Evolutionary conservation across 2,797 vertebrate genomes (phyloP).

Genomic region (Cossypha niveicapilla): DNA sequence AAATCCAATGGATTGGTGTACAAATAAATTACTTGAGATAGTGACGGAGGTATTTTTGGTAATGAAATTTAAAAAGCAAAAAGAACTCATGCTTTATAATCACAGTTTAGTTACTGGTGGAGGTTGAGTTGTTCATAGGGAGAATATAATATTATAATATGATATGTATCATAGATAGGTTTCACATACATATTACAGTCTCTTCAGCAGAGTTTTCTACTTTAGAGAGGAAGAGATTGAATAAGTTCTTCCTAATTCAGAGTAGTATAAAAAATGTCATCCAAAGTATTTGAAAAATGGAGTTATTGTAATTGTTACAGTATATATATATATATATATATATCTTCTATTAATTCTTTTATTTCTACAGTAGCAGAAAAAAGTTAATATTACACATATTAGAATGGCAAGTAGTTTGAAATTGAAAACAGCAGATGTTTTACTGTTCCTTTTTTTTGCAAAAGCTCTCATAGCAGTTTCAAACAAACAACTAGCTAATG

Average conservation of each 20-base stretch:
- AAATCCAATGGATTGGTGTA: neutral
- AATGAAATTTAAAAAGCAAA: neutral
- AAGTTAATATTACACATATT: neutral
- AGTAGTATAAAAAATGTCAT: neutral
- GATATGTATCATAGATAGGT: neutral
- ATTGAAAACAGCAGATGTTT: neutral
- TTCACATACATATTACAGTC: neutral
- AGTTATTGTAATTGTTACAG: neutral
- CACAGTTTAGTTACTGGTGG: neutral
- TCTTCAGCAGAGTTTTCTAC: neutral
- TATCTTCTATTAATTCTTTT: neutral
- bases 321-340: neutral
- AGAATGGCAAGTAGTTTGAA: neutral
- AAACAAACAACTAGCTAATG: neutral
- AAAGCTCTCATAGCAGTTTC: neutral
- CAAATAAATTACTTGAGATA: neutral
- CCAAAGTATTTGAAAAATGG: neutral
- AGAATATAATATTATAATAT: neutral
- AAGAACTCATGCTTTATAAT: neutral
- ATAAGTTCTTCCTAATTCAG: neutral
- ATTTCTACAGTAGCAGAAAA: neutral
- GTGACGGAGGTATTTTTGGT: rapidly evolving
- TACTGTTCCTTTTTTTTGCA: neutral
- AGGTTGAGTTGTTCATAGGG: neutral
- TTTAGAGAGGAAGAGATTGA: neutral